phyloP scores from a whole-genome alignment of 2,113 vertebrate species.

The Indicator maculatus region DNA sequence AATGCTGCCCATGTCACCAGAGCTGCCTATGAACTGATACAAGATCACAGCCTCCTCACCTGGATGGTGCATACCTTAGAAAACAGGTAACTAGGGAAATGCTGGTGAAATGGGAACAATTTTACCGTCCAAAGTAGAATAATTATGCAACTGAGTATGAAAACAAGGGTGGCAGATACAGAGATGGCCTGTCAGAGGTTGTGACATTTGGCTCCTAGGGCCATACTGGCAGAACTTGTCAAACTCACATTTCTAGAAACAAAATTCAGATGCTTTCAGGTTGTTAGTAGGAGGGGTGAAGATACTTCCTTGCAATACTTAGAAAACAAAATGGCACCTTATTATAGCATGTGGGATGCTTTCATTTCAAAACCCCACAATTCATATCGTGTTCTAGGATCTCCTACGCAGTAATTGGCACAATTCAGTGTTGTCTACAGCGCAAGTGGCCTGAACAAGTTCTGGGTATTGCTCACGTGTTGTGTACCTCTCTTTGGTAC shows the following conservation, averaged over 20 bases:
- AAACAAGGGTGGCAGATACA: neutral
- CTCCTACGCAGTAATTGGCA: neutral
- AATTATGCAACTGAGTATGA: neutral
- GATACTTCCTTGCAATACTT: neutral
- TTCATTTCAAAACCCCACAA: neutral
- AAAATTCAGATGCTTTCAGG: neutral
- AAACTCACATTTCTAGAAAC: neutral
- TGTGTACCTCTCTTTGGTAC: neutral
- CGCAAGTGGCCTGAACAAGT: neutral
- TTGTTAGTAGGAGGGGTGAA: neutral
- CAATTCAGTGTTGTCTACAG: neutral
- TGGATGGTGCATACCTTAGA: constrained; percentile 86
- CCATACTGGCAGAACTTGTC: neutral
- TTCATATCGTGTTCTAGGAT: neutral
- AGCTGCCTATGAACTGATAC: constrained; percentile 87
- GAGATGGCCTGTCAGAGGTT: neutral
- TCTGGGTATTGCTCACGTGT: neutral
- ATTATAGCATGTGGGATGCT: neutral
- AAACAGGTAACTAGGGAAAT: constrained; percentile 75
- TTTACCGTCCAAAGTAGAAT: neutral
- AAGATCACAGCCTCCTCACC: constrained; percentile 84
- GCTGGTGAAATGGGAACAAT: neutral
- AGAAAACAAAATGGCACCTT: neutral
- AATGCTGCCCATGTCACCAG: constrained; percentile 78
- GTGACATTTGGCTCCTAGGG: neutral